Evolutionary conservation across 2,888 invertebrate species (phyloP), one percentile per base, ranked within the genome.

Genomic region (Ryuthela nishihirai): DNA sequence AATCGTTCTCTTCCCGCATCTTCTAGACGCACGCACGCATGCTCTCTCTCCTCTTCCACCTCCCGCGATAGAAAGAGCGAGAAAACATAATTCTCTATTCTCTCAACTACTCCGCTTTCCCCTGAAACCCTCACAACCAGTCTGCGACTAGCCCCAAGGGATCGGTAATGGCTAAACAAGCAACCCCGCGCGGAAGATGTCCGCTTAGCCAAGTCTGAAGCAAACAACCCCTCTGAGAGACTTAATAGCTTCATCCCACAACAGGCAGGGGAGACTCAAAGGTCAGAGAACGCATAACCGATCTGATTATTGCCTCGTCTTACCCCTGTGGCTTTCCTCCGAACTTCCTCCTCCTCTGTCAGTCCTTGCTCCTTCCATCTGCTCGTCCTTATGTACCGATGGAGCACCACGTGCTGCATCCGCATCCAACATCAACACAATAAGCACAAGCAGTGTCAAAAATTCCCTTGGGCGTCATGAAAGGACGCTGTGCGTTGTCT

Each of bases 191-290:
- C 41, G 12, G 44, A 35, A 34, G 50, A 40, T 36, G 40, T 42
- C 39, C 46, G 56, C 42, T 58, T 52, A 58, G 56, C 34, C 23
- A 35, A 46, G 25, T 46, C 24, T 46, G 50, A 52, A 47, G 24
- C 43, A 44, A 55, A 48, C 48, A 48, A 50, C 58, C 53, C 58
- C 58, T 53, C 34, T n/a, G 58, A 53, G 58, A 45, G 47, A 47
- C 49, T 49, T 53, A 58, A 59, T 53, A 59, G 46, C 58, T 48
- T 52, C 47, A 53, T 53, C 52, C 58, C 43, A 47, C 47, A 53
- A 46, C 46, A 47, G 49, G 32, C 35, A 17, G 45, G n/a, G 46
- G 29, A 29, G 12, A 7, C 12, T 7, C 9, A 29, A 12, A 29
- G 29, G 29, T 7, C 29, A 29, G 42, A 38, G 24, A 36, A 46